Evolutionary conservation across 2,113 vertebrate genomes (phyloP), one percentile per base, ranked within the genome.

Genomic region (Pedetes capensis): DNA sequence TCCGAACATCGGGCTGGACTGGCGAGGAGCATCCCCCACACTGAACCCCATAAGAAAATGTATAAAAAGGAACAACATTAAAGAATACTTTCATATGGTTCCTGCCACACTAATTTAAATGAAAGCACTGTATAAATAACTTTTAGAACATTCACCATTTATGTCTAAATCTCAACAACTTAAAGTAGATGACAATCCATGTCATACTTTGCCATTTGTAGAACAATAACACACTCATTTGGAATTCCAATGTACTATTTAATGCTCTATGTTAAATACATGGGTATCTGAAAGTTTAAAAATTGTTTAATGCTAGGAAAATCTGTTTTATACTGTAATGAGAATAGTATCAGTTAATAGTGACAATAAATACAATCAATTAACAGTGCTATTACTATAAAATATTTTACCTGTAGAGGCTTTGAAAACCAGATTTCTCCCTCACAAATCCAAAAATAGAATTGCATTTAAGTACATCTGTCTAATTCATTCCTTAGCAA

Each of bases 141-240:
- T 76, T 89, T 78, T 93, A 88, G 96, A 97, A 96, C 72, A 89
- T 80, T 97, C 78, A 96, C 80, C 84, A 96, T 76, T 75, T 88
- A 89, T 96, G 82, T 89, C 83, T 95, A 83, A 93, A 16, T 68
- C n/a, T n/a, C 96, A 91, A 96, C 85, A 93, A 96, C n/a, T 78
- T 92, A 57, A 94, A 93, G 22, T n/a, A 86, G 6, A 96, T 64
- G 80, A 93, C 68, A 95, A 92, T 93, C 78, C 87, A 84, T 20
- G 79, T 6, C 34, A 23, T 20, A 22, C 32, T 75, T 82, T 91
- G 27, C 12, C 42, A 68, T n/a, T 53, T 96, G 68, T 25, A 63
- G 64, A 93, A 85, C 39, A 57, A 68, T n/a, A 20, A 44, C 47
- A 84, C 11, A 83, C 39, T 29, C 39, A 76, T 39, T 74, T 71